Conservation (phyloP, 2,888 invertebrate species). For the Encarsia formosa region DNA sequence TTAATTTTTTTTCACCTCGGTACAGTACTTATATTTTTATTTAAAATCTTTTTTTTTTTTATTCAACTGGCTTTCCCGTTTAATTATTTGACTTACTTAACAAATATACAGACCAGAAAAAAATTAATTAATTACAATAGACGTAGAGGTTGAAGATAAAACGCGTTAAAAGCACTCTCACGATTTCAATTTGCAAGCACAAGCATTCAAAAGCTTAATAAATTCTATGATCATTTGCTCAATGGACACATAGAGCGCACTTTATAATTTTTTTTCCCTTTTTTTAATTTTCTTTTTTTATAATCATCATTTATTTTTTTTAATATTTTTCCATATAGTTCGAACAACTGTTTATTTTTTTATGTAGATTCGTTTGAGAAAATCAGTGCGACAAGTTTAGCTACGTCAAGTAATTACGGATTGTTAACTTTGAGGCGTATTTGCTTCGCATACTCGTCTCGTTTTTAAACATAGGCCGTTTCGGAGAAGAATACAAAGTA, state of each 20-base stretch:
- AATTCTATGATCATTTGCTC: slow-evolving; percentile 16
- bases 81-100: too few species aligned
- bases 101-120: too few species aligned
- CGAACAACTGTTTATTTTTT: too few species aligned
- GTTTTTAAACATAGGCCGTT: slow-evolving; percentile 26
- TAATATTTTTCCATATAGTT: too few species aligned
- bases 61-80: too few species aligned
- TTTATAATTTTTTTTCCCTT: slow-evolving; percentile 13
- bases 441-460: too few species aligned
- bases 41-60: background rate
- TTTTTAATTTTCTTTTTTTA: slow-evolving; percentile 10
- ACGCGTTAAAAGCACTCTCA: slow-evolving; percentile 29
- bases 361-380: too few species aligned
- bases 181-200: slow-evolving; percentile 28
- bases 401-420: too few species aligned
- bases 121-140: slow-evolving; percentile 22
- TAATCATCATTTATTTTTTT: too few species aligned
- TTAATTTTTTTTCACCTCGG: background rate
- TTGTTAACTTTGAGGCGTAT: too few species aligned
- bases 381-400: too few species aligned
- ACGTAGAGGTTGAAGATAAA: slow-evolving; percentile 27
- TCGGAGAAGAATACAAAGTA: slow-evolving; percentile 15
- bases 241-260: slow-evolving; percentile 20
- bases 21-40: background rate
- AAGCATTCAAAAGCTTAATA: slow-evolving; percentile 27